Conservation (phyloP, 2,113 vertebrate genomes). For the Heloderma charlesbogerti region DNA sequence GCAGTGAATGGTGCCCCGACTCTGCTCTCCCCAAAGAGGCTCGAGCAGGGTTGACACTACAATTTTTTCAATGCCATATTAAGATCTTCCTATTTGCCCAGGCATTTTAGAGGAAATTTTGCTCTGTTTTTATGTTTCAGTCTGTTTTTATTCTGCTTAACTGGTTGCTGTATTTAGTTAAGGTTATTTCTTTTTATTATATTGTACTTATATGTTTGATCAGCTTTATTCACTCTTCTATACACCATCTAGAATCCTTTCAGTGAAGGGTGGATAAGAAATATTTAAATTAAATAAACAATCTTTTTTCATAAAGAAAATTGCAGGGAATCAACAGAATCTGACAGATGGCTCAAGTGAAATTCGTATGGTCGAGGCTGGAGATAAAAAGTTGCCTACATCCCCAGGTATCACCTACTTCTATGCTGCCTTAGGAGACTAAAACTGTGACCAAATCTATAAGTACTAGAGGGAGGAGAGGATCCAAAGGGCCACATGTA, state of each 20-base stretch:
- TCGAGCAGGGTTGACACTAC: background rate
- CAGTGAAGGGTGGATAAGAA: conserved; percentile 37
- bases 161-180: background rate
- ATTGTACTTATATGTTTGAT: background rate
- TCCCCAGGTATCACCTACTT: conserved; percentile 76
- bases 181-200: background rate
- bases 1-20: too few relatives aligned
- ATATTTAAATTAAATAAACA: conserved; percentile 13
- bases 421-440: conserved; percentile 23
- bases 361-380: conserved; percentile 50
- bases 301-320: conserved; percentile 76
- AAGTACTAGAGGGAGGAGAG: background rate
- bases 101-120: background rate
- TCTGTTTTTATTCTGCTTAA: background rate
- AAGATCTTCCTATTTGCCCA: background rate
- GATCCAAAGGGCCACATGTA: background rate
- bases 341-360: conserved; percentile 74
- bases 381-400: conserved; percentile 64
- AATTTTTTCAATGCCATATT: background rate
- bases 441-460: background rate
- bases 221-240: background rate
- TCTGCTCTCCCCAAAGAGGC: background rate
- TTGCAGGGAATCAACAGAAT: conserved; percentile 77
- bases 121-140: background rate
- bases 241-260: background rate